Percentiles rank a stretch among this genome's conserved stretches.
phyloP scores from a whole-genome alignment of 2,797 vertebrate genomes.

The Chiroxiphia lanceolata region DNA sequence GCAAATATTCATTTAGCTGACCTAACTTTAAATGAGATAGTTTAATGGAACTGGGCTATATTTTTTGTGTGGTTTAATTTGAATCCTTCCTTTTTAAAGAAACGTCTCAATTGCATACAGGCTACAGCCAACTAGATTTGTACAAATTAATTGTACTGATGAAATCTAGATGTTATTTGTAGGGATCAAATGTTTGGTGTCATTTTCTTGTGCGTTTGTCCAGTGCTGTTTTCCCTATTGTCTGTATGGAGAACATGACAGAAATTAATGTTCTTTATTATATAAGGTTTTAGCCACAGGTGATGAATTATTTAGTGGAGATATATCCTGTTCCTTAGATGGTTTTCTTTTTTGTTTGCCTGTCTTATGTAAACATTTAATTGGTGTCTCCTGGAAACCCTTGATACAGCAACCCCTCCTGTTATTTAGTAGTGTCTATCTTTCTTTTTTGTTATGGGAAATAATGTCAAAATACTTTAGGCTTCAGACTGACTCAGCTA shows the following conservation, averaged over 20 bases:
- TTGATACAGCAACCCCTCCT: neutral
- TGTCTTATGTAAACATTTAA: neutral
- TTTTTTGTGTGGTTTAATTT: neutral
- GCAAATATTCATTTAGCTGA: neutral
- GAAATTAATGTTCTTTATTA: neutral
- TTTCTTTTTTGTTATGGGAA: neutral
- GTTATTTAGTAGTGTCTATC: neutral
- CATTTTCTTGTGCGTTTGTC: neutral
- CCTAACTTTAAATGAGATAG: neutral
- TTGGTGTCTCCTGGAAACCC: neutral
- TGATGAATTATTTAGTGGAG: neutral
- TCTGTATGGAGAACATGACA: neutral
- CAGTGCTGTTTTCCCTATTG: neutral
- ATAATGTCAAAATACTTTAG: neutral
- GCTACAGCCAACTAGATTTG: neutral
- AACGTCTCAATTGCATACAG: neutral
- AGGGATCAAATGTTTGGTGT: neutral
- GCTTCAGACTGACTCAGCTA: neutral
- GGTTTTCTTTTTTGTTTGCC: neutral
- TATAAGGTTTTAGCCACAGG: neutral
- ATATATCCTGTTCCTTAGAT: neutral
- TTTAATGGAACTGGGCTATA: neutral
- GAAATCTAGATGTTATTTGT: neutral
- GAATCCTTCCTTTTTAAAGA: neutral
- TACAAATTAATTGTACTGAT: neutral